Evolutionary conservation across 2,113 vertebrate genomes (phyloP).

Genomic region (Chionis minor): DNA sequence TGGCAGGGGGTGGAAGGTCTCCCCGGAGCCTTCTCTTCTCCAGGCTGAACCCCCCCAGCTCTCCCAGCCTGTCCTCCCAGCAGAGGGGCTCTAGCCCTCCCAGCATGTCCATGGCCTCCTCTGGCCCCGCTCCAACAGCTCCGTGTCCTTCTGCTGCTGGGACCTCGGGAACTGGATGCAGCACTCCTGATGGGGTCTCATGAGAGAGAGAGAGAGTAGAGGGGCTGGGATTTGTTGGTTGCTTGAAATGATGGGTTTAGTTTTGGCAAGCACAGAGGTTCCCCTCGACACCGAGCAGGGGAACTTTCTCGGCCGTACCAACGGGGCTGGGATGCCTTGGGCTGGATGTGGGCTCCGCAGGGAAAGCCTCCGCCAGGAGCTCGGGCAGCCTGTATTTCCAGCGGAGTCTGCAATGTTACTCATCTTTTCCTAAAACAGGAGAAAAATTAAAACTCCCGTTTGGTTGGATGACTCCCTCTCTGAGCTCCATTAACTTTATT

Average conservation of each 20-base stretch:
- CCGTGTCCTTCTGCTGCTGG: not conserved
- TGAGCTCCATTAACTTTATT: slow-evolving; percentile 43
- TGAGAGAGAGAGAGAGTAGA: not conserved
- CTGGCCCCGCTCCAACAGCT: not conserved
- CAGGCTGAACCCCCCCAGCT: not conserved
- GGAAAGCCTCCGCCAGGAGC: not conserved
- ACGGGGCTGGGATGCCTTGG: not conserved
- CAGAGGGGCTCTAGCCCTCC: not conserved
- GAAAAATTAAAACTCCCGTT: not conserved
- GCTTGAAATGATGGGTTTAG: not conserved
- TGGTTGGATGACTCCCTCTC: not conserved
- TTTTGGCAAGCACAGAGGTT: not conserved
- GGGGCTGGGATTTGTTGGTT: accelerated
- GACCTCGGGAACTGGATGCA: not conserved
- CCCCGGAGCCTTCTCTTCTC: not conserved
- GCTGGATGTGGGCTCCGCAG: not conserved
- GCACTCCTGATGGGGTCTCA: not conserved
- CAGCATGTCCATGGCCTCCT: not conserved
- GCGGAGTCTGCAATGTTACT: accelerated
- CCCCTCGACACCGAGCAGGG: not conserved
- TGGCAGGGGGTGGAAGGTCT: not conserved
- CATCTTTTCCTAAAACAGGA: not conserved
- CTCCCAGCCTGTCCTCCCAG: not conserved
- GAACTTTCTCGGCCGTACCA: not conserved
- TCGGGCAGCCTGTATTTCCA: not conserved